phyloP scores from a whole-genome alignment of 1,140 invertebrate genomes.

The Metaphire vulgaris region DNA sequence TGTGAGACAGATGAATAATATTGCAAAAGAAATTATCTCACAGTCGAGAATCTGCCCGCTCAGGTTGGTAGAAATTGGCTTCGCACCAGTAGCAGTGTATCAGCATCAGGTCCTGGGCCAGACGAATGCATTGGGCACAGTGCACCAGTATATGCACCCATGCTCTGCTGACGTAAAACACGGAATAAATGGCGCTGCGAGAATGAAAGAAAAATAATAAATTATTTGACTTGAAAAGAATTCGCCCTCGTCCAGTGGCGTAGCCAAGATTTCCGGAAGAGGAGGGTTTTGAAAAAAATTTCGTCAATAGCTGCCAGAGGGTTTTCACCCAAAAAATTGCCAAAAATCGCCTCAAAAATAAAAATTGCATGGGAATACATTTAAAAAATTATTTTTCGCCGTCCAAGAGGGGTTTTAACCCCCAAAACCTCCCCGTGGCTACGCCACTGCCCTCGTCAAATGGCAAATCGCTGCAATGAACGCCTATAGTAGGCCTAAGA shows the following conservation, averaged over 20 bases:
- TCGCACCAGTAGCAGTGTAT: neutral
- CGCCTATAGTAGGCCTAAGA: no score
- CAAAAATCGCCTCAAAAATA: neutral
- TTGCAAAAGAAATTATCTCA: neutral
- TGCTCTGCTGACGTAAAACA: neutral
- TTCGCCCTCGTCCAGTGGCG: no score
- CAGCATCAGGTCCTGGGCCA: neutral
- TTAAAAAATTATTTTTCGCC: neutral
- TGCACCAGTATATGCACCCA: neutral
- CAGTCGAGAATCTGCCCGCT: neutral
- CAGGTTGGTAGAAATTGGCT: neutral
- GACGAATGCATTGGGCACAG: neutral
- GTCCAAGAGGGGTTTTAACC: no score
- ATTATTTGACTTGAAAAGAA: neutral
- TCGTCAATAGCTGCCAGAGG: neutral
- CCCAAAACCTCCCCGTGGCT: no score
- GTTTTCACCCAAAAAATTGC: neutral
- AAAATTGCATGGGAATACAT: neutral
- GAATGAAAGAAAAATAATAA: neutral
- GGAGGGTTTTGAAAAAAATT: no score
- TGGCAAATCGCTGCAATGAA: no score
- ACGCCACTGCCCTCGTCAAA: no score
- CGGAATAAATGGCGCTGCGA: neutral
- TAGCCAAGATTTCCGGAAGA: no score
- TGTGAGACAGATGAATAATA: neutral